A percentile compares a stretch with the other conserved stretches of the same genome.
Conservation (phyloP, 2,113 vertebrate species). For the Hoplias malabaricus region DNA sequence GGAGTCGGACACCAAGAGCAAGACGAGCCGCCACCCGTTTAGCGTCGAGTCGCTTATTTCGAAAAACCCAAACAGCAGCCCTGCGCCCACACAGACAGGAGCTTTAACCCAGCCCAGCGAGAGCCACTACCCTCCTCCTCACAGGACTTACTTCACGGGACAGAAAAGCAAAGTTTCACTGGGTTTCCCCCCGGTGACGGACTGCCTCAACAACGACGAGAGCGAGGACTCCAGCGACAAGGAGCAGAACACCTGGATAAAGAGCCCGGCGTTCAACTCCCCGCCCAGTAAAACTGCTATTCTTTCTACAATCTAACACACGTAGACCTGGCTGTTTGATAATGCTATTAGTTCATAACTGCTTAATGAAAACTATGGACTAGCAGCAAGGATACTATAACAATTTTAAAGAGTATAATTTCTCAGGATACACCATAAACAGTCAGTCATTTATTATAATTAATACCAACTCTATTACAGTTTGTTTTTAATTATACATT, state of each 20-base stretch:
- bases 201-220: conserved; percentile 60
- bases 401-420: too few species aligned
- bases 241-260: conserved; percentile 72
- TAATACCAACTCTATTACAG: too few species aligned
- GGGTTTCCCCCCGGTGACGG: conserved; percentile 63
- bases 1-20: conserved; percentile 68
- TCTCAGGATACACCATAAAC: too few species aligned
- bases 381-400: too few species aligned
- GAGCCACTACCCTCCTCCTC: conserved; percentile 62
- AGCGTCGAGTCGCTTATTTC: conserved; percentile 82
- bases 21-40: conserved; percentile 72
- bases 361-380: too few species aligned
- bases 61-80: conserved; percentile 71
- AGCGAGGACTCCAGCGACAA: conserved; percentile 68
- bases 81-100: conserved; percentile 20
- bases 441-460: too few species aligned
- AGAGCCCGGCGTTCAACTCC: conserved; percentile 68
- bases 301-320: too few species aligned
- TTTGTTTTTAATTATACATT: too few species aligned
- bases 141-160: conserved; percentile 67
- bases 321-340: too few species aligned
- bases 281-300: conserved; percentile 69
- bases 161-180: conserved; percentile 59
- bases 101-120: conserved; percentile 30
- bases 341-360: too few species aligned